These are phyloP conservation scores for Tetragnatha versicolor DNA, from an alignment of 1,140 invertebrate species.

Conservation along the genomic window DNA sequence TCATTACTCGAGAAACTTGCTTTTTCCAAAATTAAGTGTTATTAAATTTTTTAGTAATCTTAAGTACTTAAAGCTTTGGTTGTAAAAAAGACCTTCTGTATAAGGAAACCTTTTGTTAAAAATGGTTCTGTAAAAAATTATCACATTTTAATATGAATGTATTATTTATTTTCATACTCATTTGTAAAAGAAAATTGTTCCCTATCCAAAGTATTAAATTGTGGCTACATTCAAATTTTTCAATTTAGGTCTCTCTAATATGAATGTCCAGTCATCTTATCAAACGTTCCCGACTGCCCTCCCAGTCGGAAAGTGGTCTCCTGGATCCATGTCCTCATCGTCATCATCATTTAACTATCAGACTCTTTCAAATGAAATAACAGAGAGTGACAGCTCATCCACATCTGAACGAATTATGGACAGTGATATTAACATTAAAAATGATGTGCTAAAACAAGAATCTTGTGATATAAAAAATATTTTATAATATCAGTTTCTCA, in stretches of 20 bases:
- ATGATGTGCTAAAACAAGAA: conserved; percentile 41
- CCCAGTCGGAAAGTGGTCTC: conserved; percentile 40
- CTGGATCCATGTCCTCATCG: conserved; percentile 43
- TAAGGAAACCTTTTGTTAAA: not conserved
- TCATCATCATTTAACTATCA: conserved; percentile 46
- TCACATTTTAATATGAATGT: no score
- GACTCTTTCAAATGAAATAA: conserved; percentile 48
- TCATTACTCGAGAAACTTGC: no score
- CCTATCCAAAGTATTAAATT: not conserved
- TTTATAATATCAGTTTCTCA: conserved; percentile 30
- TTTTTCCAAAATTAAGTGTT: no score
- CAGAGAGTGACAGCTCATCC: conserved; percentile 52
- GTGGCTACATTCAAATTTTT: not conserved
- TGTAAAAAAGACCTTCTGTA: not conserved
- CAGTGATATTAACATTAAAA: conserved; percentile 33
- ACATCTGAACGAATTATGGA: conserved; percentile 50
- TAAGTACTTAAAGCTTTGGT: not conserved
- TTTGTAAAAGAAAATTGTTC: not conserved
- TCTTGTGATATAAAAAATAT: conserved; percentile 54
- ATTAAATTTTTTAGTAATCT: not conserved
- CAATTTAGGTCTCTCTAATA: conserved; percentile 14
- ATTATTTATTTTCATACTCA: no score
- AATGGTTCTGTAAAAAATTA: not conserved
- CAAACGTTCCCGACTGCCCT: conserved; percentile 34
- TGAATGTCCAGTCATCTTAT: conserved; percentile 43